A percentile compares a stretch with the other conserved stretches of the same genome.
phyloP scores from a whole-genome alignment of 2,113 vertebrate genomes.

The Callospermophilus lateralis region DNA sequence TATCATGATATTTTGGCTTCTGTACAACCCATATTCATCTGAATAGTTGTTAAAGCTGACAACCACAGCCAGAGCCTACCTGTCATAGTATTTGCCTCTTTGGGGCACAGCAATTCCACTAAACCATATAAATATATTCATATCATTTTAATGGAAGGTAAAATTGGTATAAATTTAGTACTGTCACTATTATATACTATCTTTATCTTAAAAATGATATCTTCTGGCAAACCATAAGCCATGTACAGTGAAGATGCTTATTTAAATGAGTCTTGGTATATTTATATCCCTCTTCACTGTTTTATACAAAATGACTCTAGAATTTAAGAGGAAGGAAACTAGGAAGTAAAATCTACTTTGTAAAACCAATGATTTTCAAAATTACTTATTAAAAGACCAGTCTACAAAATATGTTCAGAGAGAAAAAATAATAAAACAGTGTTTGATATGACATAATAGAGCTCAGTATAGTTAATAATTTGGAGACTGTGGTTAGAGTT shows the following conservation, averaged over 20 bases:
- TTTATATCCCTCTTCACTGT: neutral
- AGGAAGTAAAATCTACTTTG: neutral
- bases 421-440: neutral
- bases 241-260: neutral
- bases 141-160: neutral
- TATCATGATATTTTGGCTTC: neutral
- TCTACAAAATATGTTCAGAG: neutral
- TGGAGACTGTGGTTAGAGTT: neutral
- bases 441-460: neutral
- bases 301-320: neutral
- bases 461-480: neutral
- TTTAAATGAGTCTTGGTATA: neutral
- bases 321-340: neutral
- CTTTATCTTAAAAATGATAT: neutral
- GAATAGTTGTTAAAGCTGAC: conserved; percentile 45
- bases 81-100: neutral
- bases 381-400: neutral
- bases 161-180: conserved; percentile 30
- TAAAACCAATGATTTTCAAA: neutral
- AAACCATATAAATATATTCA: conserved; percentile 43
- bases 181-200: neutral
- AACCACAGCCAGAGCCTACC: neutral
- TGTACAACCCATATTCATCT: neutral
- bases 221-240: neutral
- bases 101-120: neutral